These are phyloP conservation scores for Leptopilina boulardi DNA, from an alignment of 1,140 invertebrate genomes.

Conservation along the genomic window DNA sequence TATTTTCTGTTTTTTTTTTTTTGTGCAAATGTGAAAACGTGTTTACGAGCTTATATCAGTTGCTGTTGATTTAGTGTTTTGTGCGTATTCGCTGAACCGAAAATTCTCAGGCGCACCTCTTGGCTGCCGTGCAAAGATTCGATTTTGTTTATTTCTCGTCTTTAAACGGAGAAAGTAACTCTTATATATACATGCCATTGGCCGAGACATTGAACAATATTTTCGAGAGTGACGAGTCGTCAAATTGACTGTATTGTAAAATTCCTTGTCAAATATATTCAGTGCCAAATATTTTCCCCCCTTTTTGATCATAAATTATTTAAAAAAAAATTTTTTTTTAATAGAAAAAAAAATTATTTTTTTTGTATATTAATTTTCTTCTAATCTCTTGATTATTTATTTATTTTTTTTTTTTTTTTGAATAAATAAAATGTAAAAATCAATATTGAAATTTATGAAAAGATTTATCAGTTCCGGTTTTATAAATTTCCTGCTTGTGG, in stretches of 20 bases:
- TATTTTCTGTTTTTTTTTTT: neutral
- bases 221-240: constrained; percentile 39
- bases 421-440: too few relatives aligned
- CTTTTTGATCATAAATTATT: too few relatives aligned
- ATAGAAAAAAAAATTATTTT: neutral
- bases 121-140: constrained; percentile 19
- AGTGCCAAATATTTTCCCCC: too few relatives aligned
- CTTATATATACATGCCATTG: constrained; percentile 40
- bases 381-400: too few relatives aligned
- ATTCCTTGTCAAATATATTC: neutral
- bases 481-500: neutral
- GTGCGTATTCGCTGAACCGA: constrained; percentile 28
- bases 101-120: constrained; percentile 26
- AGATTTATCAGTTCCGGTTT: neutral
- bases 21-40: constrained; percentile 6
- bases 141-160: constrained; percentile 47
- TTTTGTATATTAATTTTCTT: neutral
- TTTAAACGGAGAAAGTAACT: constrained; percentile 45
- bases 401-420: too few relatives aligned
- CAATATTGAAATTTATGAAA: neutral
- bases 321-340: neutral
- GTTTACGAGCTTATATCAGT: constrained; percentile 16
- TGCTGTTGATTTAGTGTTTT: constrained; percentile 31
- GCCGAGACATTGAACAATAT: constrained; percentile 51
- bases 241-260: constrained; percentile 7